These are phyloP conservation scores for Xylota sylvarum DNA, from an alignment of 2,888 invertebrate species.

Conservation along the genomic window DNA sequence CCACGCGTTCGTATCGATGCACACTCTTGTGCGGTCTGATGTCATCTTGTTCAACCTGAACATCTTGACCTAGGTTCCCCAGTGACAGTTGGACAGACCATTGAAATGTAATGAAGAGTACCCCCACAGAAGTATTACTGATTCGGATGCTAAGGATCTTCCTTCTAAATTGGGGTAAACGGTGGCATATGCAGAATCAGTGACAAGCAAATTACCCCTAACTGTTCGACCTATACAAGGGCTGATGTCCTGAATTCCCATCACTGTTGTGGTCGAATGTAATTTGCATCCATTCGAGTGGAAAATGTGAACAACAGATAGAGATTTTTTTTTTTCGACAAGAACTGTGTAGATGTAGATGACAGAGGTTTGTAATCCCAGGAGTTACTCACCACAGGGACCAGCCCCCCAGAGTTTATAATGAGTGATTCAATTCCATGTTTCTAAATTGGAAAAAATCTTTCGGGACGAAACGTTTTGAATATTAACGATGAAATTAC, in stretches of 20 bases:
- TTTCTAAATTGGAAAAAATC: conserved; percentile 36
- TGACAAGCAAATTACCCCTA: conserved; percentile 51
- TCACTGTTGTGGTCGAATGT: conserved; percentile 48
- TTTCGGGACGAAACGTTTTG: conserved; percentile 23
- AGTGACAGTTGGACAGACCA: conserved; percentile 31
- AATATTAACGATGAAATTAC: conserved; percentile 44
- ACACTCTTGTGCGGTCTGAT: conserved; percentile 8
- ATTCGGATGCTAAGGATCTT: conserved; percentile 1
- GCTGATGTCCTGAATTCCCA: conserved; percentile 20
- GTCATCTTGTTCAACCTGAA: conserved; percentile 62
- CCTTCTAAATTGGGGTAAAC: neutral
- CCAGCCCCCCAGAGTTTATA: conserved; percentile 6
- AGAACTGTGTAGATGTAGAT: conserved; percentile 6
- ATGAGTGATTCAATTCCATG: conserved; percentile 40
- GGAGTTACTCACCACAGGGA: neutral
- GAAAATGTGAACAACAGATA: conserved; percentile 39
- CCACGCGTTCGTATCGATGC: neutral
- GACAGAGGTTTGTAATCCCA: neutral
- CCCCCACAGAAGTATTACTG: conserved; percentile 24
- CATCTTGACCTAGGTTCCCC: conserved; percentile 64
- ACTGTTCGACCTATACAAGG: conserved; percentile 35
- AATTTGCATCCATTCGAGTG: conserved; percentile 56
- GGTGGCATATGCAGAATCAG: conserved; percentile 28
- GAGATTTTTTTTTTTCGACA: conserved; percentile 43
- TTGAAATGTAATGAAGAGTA: conserved; percentile 62